These are phyloP conservation scores for Rhodophaea formosa DNA, from an alignment of 2,888 invertebrate species.

Conservation along the genomic window DNA sequence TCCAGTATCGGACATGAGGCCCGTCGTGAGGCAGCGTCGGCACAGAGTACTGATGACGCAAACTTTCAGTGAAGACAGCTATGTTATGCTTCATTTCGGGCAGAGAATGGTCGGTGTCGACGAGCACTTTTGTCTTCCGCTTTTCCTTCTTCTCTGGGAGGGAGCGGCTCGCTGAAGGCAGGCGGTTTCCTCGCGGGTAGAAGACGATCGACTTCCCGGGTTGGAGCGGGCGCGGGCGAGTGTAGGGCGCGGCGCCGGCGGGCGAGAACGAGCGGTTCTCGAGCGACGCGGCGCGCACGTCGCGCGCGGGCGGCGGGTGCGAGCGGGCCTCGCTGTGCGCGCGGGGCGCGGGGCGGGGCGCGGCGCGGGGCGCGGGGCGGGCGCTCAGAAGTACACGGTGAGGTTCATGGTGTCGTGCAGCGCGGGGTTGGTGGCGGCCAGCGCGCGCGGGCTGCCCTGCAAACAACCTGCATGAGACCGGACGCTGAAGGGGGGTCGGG, in stretches of 20 bases:
- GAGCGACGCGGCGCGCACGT: not conserved
- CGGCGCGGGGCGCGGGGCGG: constrained; percentile 3
- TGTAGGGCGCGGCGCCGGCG: constrained; percentile 3
- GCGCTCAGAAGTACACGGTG: constrained; percentile 84
- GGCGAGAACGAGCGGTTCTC: not conserved
- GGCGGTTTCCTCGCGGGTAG: constrained; percentile 12
- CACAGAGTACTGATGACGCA: constrained; percentile 9
- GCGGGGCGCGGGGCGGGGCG: not conserved
- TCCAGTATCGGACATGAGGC: not conserved
- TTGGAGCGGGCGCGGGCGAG: not conserved
- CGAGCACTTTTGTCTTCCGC: not conserved
- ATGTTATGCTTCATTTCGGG: constrained; percentile 8
- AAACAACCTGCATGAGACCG: constrained; percentile 33
- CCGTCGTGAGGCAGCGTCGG: not conserved
- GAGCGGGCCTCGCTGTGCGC: too few species aligned
- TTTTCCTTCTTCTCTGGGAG: constrained; percentile 4
- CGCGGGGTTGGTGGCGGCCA: constrained; percentile 63
- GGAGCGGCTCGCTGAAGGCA: constrained; percentile 7
- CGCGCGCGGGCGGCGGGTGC: too few species aligned
- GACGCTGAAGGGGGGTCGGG: constrained; percentile 3
- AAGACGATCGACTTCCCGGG: constrained; percentile 10
- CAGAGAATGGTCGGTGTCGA: not conserved
- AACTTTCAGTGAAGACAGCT: constrained; percentile 1
- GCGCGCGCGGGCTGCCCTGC: constrained; percentile 58
- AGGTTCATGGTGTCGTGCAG: constrained; percentile 83